Evolutionary conservation across 2,888 invertebrate species (phyloP).

Genomic region (Galeopsomyia nigrocyanea): DNA sequence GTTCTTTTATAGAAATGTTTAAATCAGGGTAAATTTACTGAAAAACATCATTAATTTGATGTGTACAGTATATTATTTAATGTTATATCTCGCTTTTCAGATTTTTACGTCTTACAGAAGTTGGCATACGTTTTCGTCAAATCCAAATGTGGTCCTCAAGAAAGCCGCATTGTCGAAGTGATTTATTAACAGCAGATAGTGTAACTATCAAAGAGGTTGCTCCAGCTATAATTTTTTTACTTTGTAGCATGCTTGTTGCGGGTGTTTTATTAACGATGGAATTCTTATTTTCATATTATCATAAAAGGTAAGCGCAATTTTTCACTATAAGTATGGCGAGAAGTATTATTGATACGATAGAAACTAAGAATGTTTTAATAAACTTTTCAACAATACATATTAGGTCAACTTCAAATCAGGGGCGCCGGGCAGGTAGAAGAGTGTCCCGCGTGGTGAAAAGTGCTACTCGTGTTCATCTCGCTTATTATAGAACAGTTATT

Average conservation of each 20-base stretch:
- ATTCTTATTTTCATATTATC: slow-evolving; percentile 23
- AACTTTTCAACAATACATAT: too few species aligned
- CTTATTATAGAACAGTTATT: too few species aligned
- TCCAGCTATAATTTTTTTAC: slow-evolving; percentile 56
- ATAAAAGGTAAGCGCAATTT: slow-evolving; percentile 7
- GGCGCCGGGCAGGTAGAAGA: too few species aligned
- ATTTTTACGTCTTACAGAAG: slow-evolving; percentile 54
- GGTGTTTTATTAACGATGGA: slow-evolving; percentile 49
- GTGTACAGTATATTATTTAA: not conserved
- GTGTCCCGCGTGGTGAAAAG: too few species aligned
- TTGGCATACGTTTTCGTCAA: slow-evolving; percentile 58
- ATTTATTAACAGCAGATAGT: slow-evolving; percentile 56
- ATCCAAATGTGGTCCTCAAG: slow-evolving; percentile 58
- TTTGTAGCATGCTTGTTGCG: slow-evolving; percentile 53
- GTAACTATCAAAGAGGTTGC: slow-evolving; percentile 60
- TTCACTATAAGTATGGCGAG: not conserved
- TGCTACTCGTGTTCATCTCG: too few species aligned
- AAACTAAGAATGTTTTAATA: too few species aligned
- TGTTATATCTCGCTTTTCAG: slow-evolving; percentile 44
- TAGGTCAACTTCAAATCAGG: too few species aligned
- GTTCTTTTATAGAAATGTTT: slow-evolving; percentile 60
- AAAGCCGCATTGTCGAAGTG: slow-evolving; percentile 57
- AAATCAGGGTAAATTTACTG: slow-evolving; percentile 56
- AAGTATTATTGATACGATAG: too few species aligned
- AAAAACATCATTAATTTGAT: not conserved